Base-by-base conservation (phyloP, 2,888 invertebrate genomes). In the Idaea aversata region DNA sequence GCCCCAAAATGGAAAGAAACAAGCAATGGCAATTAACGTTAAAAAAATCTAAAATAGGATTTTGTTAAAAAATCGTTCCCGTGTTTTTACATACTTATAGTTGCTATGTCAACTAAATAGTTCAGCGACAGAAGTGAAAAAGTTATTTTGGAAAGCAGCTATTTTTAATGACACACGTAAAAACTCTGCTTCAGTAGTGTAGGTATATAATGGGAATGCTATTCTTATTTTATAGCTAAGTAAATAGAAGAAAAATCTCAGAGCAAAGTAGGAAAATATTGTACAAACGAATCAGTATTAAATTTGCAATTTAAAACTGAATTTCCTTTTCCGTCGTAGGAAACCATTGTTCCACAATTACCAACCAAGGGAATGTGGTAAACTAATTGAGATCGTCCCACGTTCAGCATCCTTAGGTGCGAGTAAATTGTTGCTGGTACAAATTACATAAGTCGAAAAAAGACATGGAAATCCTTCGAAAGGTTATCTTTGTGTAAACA, bases 261-360 rank as follows among this genome's bases (percentile, higher is more conserved):
- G 10, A 47, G 47, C 47, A 47, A 47, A 47, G 47, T 47, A 10
- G 13, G 10, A 47, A 47, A 47, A 47, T 47, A 47, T 47, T 47
- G 10, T 47, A 47, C 47, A 10, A 47, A 10, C 7, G 47, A 13
- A 47, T 13, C 47, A 47, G 36, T 7, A 13, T 47, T 13, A 25
- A 47, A 47, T 5, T 47, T 47, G 10, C 5, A 47, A 47, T 47
- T 47, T 47, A 66, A 66, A 65, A 64, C 67, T 63, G 65, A 66
- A 64, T 63, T 70, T 72, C 72, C 70, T 79, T 70, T 70, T 70
- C 70, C 67, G 78, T 66, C 68, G 67, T 74, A 78, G 79, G 72
- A 70, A 73, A 68, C 76, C 69, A 81, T 83, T 83, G 83, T 85
- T 82, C 71, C 72, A 66, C 65, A 59, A 34, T 67, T 67, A 63